These are phyloP conservation scores for Pandion haliaetus DNA, from an alignment of 2,113 vertebrate species.

Conservation along the genomic window DNA sequence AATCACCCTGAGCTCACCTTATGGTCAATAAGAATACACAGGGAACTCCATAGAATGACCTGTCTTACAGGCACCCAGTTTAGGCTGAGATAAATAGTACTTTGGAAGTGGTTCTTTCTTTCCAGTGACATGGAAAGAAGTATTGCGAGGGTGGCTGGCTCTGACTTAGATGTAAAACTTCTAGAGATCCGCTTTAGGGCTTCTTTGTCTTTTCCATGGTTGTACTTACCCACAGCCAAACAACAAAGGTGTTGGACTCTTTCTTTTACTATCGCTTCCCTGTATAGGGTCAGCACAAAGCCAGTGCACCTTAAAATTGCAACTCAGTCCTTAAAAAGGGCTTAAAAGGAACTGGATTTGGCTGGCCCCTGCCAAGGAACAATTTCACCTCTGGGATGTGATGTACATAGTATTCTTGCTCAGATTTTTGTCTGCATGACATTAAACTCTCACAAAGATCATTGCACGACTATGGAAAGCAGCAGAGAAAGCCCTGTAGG, in stretches of 20 bases:
- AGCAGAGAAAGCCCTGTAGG: background rate
- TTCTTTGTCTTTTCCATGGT: background rate
- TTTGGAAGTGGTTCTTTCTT: background rate
- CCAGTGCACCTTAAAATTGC: background rate
- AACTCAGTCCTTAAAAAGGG: background rate
- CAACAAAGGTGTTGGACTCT: background rate
- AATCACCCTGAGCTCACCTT: background rate
- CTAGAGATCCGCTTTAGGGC: background rate
- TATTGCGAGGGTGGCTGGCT: background rate
- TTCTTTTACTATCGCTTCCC: background rate
- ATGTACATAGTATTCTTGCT: background rate
- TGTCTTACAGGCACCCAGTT: background rate
- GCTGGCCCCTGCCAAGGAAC: background rate
- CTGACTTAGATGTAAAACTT: background rate
- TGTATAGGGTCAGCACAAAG: background rate
- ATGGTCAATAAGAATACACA: background rate
- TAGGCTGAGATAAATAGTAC: background rate
- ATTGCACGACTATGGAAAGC: background rate
- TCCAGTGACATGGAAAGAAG: background rate
- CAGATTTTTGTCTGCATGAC: background rate
- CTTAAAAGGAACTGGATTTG: background rate
- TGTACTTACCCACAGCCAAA: background rate
- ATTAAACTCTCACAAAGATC: background rate
- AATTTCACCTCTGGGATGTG: background rate
- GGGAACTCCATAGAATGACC: background rate